Percentiles rank a stretch among this genome's conserved stretches.
Evolutionary conservation across 2,888 invertebrate species (phyloP).

Genomic region (Thera obeliscata): DNA sequence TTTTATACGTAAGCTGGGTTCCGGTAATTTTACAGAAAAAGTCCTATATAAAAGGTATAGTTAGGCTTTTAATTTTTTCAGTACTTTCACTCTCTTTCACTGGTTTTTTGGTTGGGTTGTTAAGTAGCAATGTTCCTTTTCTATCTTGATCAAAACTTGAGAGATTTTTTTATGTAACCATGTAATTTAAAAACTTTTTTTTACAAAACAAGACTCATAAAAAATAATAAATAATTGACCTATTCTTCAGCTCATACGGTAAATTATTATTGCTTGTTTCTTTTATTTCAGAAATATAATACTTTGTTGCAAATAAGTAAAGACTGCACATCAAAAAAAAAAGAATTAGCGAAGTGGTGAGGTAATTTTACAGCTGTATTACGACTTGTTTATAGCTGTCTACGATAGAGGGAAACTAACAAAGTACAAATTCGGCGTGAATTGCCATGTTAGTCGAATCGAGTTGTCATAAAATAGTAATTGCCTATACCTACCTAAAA

Average conservation of each 20-base stretch:
- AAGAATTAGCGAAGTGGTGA: constrained; percentile 13
- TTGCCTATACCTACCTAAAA: constrained; percentile 42
- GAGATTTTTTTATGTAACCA: no score
- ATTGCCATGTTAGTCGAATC: constrained; percentile 56
- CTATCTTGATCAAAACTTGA: no score
- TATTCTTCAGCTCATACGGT: no score
- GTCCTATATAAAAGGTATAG: constrained; percentile 1
- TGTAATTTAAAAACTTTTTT: no score
- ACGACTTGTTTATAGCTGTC: constrained; percentile 44
- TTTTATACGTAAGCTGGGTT: constrained; percentile 29
- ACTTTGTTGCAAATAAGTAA: neutral
- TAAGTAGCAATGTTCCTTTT: no score
- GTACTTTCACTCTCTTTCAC: neutral
- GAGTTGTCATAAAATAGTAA: constrained; percentile 62
- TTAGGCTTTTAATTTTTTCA: constrained; percentile 8
- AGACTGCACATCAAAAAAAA: neutral
- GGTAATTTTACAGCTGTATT: constrained; percentile 35
- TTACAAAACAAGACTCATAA: no score
- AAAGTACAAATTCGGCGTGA: constrained; percentile 54
- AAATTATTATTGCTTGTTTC: neutral
- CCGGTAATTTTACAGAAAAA: constrained; percentile 30
- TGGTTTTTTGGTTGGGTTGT: neutral
- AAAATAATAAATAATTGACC: no score
- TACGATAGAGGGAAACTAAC: constrained; percentile 51
- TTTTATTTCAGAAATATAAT: neutral